These are phyloP conservation scores for Turritopsis rubra DNA, from an alignment of 30 jellyfish, hydroid and myxozoan species.

Conservation along the genomic window DNA sequence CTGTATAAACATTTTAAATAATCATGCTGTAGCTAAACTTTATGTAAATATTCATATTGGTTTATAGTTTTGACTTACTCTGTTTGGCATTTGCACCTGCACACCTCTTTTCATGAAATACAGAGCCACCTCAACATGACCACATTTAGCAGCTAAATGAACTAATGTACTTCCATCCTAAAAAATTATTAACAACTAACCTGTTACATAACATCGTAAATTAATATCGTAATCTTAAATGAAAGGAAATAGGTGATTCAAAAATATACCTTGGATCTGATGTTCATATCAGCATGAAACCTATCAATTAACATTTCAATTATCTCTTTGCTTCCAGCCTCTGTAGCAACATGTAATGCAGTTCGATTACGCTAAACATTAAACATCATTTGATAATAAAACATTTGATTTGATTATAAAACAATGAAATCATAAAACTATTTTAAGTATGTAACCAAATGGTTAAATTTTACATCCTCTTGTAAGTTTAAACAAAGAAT, in stretches of 20 bases:
- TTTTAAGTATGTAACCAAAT: too few species aligned
- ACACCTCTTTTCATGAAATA: slow-evolving; percentile 77
- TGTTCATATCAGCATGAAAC: slow-evolving; percentile 75
- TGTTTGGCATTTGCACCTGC: slow-evolving; percentile 82
- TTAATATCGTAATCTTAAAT: neutral
- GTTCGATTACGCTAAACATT: slow-evolving; percentile 66
- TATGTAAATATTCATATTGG: neutral
- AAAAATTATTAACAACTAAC: neutral
- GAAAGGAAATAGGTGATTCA: neutral
- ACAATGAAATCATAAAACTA: too few species aligned
- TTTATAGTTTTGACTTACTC: slow-evolving; percentile 23
- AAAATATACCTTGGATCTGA: slow-evolving; percentile 63
- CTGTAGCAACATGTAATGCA: slow-evolving; percentile 80
- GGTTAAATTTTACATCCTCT: too few species aligned
- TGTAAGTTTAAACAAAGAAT: neutral
- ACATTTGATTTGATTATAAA: too few species aligned
- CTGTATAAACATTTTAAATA: too few species aligned
- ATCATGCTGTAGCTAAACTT: neutral
- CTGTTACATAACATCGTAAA: neutral
- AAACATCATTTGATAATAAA: neutral
- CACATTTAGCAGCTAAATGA: slow-evolving; percentile 90
- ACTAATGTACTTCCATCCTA: slow-evolving; percentile 93
- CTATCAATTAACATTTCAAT: slow-evolving; percentile 63
- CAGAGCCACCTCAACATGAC: slow-evolving; percentile 83
- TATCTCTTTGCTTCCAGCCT: slow-evolving; percentile 59